Percentiles rank a stretch among this genome's conserved stretches.
Conservation (phyloP, 1,140 invertebrate genomes). For the Drosophila mojavensis region DNA sequence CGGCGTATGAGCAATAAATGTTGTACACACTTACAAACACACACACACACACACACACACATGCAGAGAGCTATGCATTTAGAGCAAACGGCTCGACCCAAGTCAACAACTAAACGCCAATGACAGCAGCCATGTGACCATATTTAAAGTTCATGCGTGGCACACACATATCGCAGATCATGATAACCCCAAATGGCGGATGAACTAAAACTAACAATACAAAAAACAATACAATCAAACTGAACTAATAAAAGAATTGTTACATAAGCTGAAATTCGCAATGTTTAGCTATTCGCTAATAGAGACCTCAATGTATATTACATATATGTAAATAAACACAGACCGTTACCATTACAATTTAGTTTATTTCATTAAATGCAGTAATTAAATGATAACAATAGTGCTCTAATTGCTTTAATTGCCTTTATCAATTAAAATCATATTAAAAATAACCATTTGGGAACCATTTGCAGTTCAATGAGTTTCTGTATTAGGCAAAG, state of each 20-base stretch:
- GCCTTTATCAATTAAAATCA: no score
- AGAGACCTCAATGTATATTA: no score
- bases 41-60: neutral
- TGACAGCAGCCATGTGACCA: slow-evolving; percentile 18
- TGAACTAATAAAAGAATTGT: neutral
- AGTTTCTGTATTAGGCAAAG: no score
- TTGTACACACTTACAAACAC: slow-evolving; percentile 18
- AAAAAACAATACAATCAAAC: no score
- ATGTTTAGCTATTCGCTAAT: neutral
- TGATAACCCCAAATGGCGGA: neutral
- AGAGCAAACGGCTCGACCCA: slow-evolving; percentile 12
- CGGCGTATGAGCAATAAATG: slow-evolving; percentile 62
- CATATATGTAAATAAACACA: no score
- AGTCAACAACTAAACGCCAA: slow-evolving; percentile 43
- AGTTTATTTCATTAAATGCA: no score
- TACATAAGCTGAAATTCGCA: neutral
- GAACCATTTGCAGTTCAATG: no score
- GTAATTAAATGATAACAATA: no score
- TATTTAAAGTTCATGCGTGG: slow-evolving; percentile 10
- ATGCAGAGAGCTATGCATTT: neutral
- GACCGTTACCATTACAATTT: no score
- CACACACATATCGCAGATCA: slow-evolving; percentile 3
- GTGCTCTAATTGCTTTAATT: no score
- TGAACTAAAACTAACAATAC: neutral
- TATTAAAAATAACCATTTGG: no score